Base-by-base conservation (phyloP, 35 echinoderm and acorn worm species). In the Lytechinus pictus region DNA sequence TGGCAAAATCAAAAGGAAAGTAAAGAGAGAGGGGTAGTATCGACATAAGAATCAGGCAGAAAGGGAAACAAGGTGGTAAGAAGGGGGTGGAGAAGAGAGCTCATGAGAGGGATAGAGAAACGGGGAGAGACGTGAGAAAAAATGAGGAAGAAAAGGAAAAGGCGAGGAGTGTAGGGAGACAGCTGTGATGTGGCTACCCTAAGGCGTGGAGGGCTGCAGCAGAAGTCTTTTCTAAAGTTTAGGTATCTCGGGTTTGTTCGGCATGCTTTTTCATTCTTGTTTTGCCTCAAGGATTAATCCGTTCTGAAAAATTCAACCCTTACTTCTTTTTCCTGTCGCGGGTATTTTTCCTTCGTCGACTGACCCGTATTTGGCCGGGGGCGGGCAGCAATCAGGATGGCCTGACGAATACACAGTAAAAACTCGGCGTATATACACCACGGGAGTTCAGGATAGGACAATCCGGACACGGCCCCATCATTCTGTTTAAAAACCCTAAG, bases 271-370 rank as follows among this genome's bases (percentile, higher is more conserved):
- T 95, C 51, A 54, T 58, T 29, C 94, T 86, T 87, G 94, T 95
- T 87, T 87, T 53, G 55, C 94, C 96, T 91, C 87, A 90, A 57
- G 86, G 96, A 87, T 94, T 95, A 96, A 96, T 96, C 96, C 96
- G 96, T 94, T 96, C 94, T 92, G 96, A 94, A 96, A 96, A 95
- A 96, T 96, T 96, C 96, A 96, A 96, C 86, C 96, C 96, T 94
- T 94, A 94, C 94, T 61, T 94, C 94, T 93, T 94, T 86, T 94
- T 86, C 94, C 96, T 95, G 96, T 94, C 95, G 87, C 96, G 61
- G 86, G 55, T 51, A 89, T 95, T 94, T 95, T 54, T 86, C 27
- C 95, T 61, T 91, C 54, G 27, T 93, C 53, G 88, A 90, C 60
- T 94, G 94, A 96, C 96, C 96, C 94, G 96, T 28, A 96, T 94